Base-by-base conservation (phyloP, 2,113 vertebrate species). In the Silurus glanis region DNA sequence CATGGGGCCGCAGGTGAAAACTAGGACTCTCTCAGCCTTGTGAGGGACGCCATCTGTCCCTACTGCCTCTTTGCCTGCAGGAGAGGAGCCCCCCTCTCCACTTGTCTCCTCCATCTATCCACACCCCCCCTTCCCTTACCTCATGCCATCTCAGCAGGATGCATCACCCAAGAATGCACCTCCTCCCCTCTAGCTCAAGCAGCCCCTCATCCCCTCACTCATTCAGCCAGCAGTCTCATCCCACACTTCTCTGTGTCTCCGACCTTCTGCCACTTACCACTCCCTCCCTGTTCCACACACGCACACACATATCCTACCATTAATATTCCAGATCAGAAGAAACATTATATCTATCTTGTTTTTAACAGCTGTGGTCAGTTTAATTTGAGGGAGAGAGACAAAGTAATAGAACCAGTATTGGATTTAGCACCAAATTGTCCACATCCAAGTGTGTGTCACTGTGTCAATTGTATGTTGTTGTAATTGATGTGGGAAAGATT, bases 1-100 rank as follows among this genome's bases (percentile, higher is more conserved):
- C 94, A 95, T 94, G 94, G 93, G 93, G 91, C 90, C 93, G 95
- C 95, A 96, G 94, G 94, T 95, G 95, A 96, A 95, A 94, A 93
- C 94, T 94, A 94, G 93, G 94, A 93, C 93, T 95, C 91, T 90
- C 93, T 94, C 92, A 91, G 92, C 91, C 93, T 93, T 90, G 93
- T 87, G 82, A 94, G 94, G 94, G 94, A 94, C 92, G 91, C 95
- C 95, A 96, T 96, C 95, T 95, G 95, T 96, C 94, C 93, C 93
- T 88, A 91, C 94, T 93, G 90, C 89, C 84, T 92, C 89, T 58
- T 85, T 94, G 88, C 92, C 94, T 93, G 88, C 92, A 94, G 92
- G 92, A 92, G 89, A 91, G 90, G 87, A 87, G 90, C 91, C 87
- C 87, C 88, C 85, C 87, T 85, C 86, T 76, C 88, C n/a, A 67